phyloP scores from a whole-genome alignment of 64 coral and sea anemone genomes.

The Pocillopora damicornis region DNA sequence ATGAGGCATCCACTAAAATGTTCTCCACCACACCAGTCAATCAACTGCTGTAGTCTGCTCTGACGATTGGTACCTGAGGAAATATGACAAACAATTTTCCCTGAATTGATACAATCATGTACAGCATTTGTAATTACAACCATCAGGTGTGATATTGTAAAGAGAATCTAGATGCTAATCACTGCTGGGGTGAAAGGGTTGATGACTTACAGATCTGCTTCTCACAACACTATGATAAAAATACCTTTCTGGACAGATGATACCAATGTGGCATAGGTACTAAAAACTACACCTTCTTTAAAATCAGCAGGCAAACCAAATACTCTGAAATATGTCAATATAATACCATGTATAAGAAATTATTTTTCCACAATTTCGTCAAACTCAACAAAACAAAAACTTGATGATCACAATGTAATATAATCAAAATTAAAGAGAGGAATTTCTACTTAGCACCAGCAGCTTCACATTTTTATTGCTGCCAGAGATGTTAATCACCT shows the following conservation, averaged over 20 bases:
- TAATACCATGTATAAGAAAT: not conserved
- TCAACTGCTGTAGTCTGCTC: constrained; percentile 77
- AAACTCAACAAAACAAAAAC: not conserved
- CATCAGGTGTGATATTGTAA: no score
- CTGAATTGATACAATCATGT: not conserved
- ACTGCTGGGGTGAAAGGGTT: no score
- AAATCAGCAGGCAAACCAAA: constrained; percentile 94
- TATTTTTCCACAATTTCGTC: not conserved
- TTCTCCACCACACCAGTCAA: constrained; percentile 97
- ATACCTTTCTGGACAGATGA: constrained; percentile 96
- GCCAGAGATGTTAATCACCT: constrained; percentile 35
- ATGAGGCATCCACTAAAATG: constrained; percentile 92
- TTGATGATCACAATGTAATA: not conserved
- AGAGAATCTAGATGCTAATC: no score
- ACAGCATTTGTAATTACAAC: not conserved
- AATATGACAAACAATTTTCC: not conserved
- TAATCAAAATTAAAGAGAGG: not conserved
- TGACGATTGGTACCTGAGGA: constrained; percentile 56
- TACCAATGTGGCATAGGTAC: constrained; percentile 94
- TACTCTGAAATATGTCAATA: constrained; percentile 51
- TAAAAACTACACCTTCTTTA: constrained; percentile 96
- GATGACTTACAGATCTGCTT: no score
- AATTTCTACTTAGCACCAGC: not conserved
- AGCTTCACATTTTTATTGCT: not conserved
- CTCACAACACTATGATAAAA: not conserved